Evolutionary conservation across 2,888 invertebrate species (phyloP), one percentile per base, ranked within the genome.

Genomic region (Leistus spinibarbis): DNA sequence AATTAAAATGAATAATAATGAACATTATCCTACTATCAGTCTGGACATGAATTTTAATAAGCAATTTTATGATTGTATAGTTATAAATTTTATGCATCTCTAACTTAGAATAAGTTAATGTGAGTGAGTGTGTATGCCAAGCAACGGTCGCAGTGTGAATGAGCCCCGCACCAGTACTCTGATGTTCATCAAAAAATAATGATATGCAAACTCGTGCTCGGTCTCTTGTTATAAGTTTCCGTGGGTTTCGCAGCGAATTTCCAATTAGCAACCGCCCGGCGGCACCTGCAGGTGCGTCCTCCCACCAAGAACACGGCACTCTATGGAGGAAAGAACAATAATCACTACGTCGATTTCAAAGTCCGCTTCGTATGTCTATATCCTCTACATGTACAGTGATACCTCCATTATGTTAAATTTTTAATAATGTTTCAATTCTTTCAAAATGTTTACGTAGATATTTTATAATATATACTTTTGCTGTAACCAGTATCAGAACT

Each of bases 131-230:
- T 54, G 54, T 54, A 17, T 54, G 54, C n/a, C 17, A 53, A 53
- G 53, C 53, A 53, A 53, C 7, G 10, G 53, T 53, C 53, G 7
- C n/a, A 13, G 54, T 54, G 5, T 17, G n/a, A n/a, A n/a, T n/a
- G n/a, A n/a, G n/a, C n/a, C n/a, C n/a, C n/a, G n/a, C n/a, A n/a
- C n/a, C n/a, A n/a, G n/a, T n/a, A n/a, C n/a, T n/a, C n/a, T n/a
- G 22, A 54, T 22, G 68, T 23, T 69, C 69, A 69, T 69, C 69
- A 57, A 69, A 56, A 69, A 69, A 57, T 69, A 69, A 69, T 69
- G 69, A 57, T 69, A 69, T 69, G 69, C 69, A 69, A 69, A 69
- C 69, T 69, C 57, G 69, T 69, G 69, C 69, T 69, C 56, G 22
- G 24, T 22, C 24, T 24, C 64, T 56, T 69, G 56, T 69, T 69